Evolutionary conservation across 2,888 invertebrate species (phyloP).

Genomic region (Tetragnatha montana): DNA sequence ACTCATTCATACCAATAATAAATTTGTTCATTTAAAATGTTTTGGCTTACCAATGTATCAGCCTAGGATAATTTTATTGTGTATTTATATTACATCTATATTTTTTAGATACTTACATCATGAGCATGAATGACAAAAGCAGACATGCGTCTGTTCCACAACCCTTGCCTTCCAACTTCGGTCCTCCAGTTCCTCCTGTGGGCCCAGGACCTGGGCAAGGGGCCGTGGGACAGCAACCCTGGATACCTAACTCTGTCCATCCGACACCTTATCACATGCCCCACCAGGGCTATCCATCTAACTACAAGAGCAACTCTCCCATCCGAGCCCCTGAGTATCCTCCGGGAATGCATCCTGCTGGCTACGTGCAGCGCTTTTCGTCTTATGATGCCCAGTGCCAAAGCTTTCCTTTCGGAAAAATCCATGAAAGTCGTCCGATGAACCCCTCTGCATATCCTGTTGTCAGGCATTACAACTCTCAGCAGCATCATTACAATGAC

Average conservation of each 20-base stretch:
- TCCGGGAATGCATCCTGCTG: slow-evolving; percentile 67
- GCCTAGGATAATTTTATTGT: too few species aligned
- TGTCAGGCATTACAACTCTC: slow-evolving; percentile 61
- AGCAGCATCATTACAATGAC: slow-evolving; percentile 56
- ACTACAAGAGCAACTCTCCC: slow-evolving; percentile 52
- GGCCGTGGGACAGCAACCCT: slow-evolving; percentile 66
- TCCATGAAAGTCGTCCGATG: slow-evolving; percentile 52
- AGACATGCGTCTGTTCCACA: slow-evolving; percentile 71
- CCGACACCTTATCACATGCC: slow-evolving; percentile 54
- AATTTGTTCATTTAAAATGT: too few species aligned
- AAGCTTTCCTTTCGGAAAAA: slow-evolving; percentile 59
- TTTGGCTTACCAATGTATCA: too few species aligned
- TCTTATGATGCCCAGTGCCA: slow-evolving; percentile 69
- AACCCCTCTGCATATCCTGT: slow-evolving; percentile 57
- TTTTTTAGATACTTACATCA: slow-evolving; percentile 45
- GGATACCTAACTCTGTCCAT: slow-evolving; percentile 66
- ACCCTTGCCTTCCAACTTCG: slow-evolving; percentile 66
- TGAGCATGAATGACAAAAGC: slow-evolving; percentile 70
- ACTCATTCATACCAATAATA: too few species aligned
- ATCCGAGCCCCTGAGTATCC: slow-evolving; percentile 66
- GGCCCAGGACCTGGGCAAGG: slow-evolving; percentile 68
- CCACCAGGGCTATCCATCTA: slow-evolving; percentile 39
- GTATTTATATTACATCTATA: background rate
- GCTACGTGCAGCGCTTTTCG: slow-evolving; percentile 61
- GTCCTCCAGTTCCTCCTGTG: slow-evolving; percentile 66